A percentile compares a stretch with the other conserved stretches of the same genome.
Conservation (phyloP, 2,888 invertebrate species). For the Asteroscopus sphinx region DNA sequence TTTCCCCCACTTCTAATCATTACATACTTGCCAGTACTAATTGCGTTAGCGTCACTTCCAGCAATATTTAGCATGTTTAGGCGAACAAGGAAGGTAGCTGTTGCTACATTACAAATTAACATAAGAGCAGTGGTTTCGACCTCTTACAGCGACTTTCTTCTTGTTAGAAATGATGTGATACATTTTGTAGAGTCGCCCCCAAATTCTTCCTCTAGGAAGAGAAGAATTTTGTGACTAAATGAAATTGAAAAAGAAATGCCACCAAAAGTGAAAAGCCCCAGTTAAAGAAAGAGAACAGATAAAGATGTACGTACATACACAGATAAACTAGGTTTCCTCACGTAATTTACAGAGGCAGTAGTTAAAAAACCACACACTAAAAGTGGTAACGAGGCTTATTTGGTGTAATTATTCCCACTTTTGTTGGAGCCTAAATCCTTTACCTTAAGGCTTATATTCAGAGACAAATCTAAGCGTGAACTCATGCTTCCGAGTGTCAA, state of each 20-base stretch:
- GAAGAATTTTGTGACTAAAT: too few relatives aligned
- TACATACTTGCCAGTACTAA: slow-evolving; percentile 27
- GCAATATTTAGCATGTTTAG: slow-evolving; percentile 36
- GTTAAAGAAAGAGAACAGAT: neutral
- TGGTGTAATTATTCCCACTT: slow-evolving; percentile 17
- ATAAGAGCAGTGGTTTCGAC: neutral
- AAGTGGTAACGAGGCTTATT: slow-evolving; percentile 35
- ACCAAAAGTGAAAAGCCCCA: too few relatives aligned
- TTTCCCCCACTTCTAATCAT: slow-evolving; percentile 24
- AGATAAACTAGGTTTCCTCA: neutral
- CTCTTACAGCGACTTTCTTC: neutral
- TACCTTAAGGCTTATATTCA: too few relatives aligned
- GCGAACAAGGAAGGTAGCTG: slow-evolving; percentile 15
- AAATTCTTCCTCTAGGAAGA: neutral
- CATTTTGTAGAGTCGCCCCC: neutral
- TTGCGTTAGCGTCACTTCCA: slow-evolving; percentile 45
- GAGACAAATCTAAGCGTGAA: too few relatives aligned
- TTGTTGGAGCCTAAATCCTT: slow-evolving; percentile 9
- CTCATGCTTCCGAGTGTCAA: too few relatives aligned
- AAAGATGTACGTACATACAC: slow-evolving; percentile 5
- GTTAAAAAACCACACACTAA: slow-evolving; percentile 16
- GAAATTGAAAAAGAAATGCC: too few relatives aligned
- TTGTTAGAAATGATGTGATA: neutral
- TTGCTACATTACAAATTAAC: neutral
- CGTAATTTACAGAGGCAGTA: slow-evolving; percentile 3